Percentiles rank a stretch among this genome's conserved stretches.
Evolutionary conservation across 2,888 invertebrate genomes (phyloP).

Genomic region (Holacanthella duospinosa): DNA sequence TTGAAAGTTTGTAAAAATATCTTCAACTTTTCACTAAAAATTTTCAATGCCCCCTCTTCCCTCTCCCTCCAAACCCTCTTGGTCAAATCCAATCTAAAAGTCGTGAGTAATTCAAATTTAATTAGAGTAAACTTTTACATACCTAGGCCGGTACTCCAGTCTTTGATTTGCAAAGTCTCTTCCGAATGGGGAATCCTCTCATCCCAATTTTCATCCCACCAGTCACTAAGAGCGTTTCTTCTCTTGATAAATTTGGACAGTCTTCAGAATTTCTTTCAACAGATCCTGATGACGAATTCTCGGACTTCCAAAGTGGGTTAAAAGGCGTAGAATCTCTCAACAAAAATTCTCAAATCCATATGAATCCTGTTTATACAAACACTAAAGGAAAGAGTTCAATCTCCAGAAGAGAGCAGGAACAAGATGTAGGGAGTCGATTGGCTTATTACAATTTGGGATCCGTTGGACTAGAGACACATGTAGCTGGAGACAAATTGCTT

Average conservation of each 20-base stretch:
- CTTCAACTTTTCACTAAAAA: not conserved
- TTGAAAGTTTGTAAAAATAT: too few relatives aligned
- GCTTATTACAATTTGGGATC: constrained; percentile 45
- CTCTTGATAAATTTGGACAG: too few relatives aligned
- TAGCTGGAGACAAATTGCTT: constrained; percentile 13
- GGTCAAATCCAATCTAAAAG: too few relatives aligned
- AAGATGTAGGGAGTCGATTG: constrained; percentile 42
- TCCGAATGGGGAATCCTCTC: not conserved
- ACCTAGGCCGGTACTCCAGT: not conserved
- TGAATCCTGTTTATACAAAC: not conserved
- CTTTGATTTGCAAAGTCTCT: not conserved
- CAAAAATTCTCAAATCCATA: too few relatives aligned
- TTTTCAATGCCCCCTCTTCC: not conserved
- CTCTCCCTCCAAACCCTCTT: too few relatives aligned
- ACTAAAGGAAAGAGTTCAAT: not conserved
- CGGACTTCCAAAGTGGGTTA: constrained; percentile 45
- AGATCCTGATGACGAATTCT: constrained; percentile 43
- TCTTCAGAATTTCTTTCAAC: not conserved
- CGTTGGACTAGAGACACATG: not conserved
- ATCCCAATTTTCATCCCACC: not conserved
- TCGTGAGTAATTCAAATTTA: too few relatives aligned
- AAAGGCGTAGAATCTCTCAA: too few relatives aligned
- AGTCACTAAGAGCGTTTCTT: not conserved
- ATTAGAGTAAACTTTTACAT: too few relatives aligned
- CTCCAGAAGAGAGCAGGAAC: constrained; percentile 6